Evolutionary conservation across 1,140 invertebrate species (phyloP).

Genomic region (Orius laevigatus): DNA sequence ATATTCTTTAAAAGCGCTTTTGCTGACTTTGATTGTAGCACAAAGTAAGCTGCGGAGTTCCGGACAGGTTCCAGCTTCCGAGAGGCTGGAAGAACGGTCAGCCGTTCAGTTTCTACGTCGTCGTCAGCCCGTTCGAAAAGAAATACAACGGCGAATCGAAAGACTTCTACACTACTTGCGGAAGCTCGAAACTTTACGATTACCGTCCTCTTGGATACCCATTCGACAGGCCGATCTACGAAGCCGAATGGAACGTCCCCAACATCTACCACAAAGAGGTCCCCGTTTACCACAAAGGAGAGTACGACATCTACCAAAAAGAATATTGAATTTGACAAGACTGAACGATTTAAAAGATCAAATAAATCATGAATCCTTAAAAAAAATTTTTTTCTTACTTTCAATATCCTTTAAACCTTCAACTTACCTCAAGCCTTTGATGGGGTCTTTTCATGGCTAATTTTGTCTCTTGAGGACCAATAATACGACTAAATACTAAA

Average conservation of each 20-base stretch:
- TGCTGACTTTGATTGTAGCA: not conserved
- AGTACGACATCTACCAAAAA: constrained; percentile 4
- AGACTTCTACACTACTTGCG: constrained; percentile 6
- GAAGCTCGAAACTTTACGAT: constrained; percentile 15
- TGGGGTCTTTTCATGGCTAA: too few species aligned
- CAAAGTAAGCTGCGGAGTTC: constrained; percentile 31
- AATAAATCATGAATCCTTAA: too few species aligned
- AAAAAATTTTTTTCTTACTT: too few species aligned
- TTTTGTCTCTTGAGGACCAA: too few species aligned
- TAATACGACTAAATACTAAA: too few species aligned
- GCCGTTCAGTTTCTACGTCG: constrained; percentile 43
- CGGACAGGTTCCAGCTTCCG: constrained; percentile 46
- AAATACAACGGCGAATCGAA: not conserved
- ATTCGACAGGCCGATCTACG: constrained; percentile 18
- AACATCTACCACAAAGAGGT: constrained; percentile 16
- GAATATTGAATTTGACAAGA: too few species aligned
- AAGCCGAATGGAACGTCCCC: constrained; percentile 13
- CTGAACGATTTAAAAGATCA: too few species aligned
- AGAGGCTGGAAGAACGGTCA: constrained; percentile 45
- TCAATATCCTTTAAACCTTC: too few species aligned
- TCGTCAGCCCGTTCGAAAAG: constrained; percentile 32
- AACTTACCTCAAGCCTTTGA: too few species aligned
- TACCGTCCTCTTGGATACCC: constrained; percentile 16
- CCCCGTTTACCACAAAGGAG: constrained; percentile 13
- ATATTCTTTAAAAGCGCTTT: not conserved